Conservation (phyloP, 1,140 invertebrate genomes). For the Listronotus oregonensis region DNA sequence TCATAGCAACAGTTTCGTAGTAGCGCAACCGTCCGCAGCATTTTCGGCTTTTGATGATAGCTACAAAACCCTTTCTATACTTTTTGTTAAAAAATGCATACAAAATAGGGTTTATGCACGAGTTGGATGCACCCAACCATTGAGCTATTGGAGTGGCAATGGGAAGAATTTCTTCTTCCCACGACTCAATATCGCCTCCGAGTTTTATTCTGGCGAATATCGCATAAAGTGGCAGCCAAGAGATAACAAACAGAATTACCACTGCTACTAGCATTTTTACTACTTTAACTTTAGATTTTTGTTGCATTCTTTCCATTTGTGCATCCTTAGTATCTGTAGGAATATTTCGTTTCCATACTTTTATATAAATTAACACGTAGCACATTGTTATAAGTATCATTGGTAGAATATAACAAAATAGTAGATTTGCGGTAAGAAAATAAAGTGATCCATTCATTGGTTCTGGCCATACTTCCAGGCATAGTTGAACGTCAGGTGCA, state of each 20-base stretch:
- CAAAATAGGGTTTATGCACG: conserved; percentile 96
- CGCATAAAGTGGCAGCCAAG: conserved; percentile 92
- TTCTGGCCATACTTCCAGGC: conserved; percentile 84
- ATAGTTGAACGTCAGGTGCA: conserved; percentile 72
- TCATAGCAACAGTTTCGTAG: conserved; percentile 82
- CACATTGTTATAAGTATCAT: conserved; percentile 89
- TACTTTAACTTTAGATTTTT: conserved; percentile 92
- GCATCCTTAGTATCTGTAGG: conserved; percentile 90
- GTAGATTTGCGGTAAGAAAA: conserved; percentile 86
- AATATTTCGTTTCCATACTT: conserved; percentile 84
- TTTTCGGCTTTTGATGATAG: conserved; percentile 80
- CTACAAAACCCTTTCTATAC: conserved; percentile 89
- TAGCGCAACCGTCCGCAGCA: conserved; percentile 82
- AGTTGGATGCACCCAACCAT: conserved; percentile 95
- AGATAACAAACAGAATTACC: conserved; percentile 91
- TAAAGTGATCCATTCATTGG: conserved; percentile 79
- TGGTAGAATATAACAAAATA: conserved; percentile 91
- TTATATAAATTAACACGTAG: conserved; percentile 92
- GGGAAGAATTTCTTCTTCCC: conserved; percentile 79
- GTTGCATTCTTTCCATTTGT: conserved; percentile 88
- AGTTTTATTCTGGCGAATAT: conserved; percentile 88
- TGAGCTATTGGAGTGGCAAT: conserved; percentile 89
- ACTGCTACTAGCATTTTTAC: conserved; percentile 96
- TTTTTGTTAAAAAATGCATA: conserved; percentile 98
- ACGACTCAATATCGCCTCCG: conserved; percentile 68